Percentiles rank a stretch among this genome's conserved stretches.
Conservation (phyloP, 2,113 vertebrate genomes). For the Euleptes europaea region DNA sequence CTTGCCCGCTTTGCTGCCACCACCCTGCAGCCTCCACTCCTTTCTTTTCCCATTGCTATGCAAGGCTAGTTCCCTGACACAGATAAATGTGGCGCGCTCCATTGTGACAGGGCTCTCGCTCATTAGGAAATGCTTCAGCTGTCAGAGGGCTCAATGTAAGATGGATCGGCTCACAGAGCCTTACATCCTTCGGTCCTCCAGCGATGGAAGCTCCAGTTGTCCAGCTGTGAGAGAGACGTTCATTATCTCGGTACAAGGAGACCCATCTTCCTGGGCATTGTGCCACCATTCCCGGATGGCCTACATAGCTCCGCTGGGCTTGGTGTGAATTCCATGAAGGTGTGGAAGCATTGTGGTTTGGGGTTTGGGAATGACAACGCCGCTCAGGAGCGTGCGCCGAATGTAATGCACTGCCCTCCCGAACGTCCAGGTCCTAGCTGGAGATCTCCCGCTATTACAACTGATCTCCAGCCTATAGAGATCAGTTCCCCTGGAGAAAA, state of each 20-base stretch:
- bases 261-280: background rate
- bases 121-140: slow-evolving; percentile 13
- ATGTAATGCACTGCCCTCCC: too few species aligned
- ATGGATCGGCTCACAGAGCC: slow-evolving; percentile 4
- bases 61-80: slow-evolving; percentile 7
- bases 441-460: too few species aligned
- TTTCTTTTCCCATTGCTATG: background rate
- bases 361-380: background rate
- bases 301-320: accelerated
- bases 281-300: background rate
- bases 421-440: too few species aligned
- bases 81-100: background rate
- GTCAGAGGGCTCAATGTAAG: slow-evolving; percentile 2
- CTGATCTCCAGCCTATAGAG: too few species aligned
- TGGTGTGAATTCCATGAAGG: background rate
- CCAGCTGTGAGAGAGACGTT: slow-evolving; percentile 15
- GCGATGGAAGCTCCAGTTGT: slow-evolving; percentile 13
- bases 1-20: background rate
- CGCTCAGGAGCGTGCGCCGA: too few species aligned
- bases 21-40: background rate
- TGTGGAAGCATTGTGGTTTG: background rate
- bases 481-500: too few species aligned
- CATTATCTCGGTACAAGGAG: background rate
- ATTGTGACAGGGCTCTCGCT: background rate
- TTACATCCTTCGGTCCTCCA: slow-evolving; percentile 5